phyloP scores from a whole-genome alignment of 1,140 invertebrate genomes.

The Solen grandis region DNA sequence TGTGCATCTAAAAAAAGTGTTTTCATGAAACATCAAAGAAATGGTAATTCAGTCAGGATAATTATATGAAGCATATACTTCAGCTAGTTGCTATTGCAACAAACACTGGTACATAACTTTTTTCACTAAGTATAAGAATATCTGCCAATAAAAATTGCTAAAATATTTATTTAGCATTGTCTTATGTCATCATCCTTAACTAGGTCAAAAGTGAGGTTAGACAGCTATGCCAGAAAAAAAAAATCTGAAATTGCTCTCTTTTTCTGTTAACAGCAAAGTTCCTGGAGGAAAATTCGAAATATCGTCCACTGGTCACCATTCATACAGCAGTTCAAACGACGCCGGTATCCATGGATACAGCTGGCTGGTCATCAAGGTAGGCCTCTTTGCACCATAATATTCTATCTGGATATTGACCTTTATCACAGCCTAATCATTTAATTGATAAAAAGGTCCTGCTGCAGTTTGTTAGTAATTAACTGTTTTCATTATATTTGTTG shows the following conservation, averaged over 20 bases:
- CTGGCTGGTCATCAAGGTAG: slow-evolving; percentile 84
- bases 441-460: too few species aligned
- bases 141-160: too few species aligned
- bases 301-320: slow-evolving; percentile 98
- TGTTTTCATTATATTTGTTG: too few species aligned
- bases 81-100: too few species aligned
- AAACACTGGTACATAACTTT: too few species aligned
- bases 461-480: too few species aligned
- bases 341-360: slow-evolving; percentile 97
- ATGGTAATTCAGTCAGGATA: background rate
- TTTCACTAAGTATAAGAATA: too few species aligned
- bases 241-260: slow-evolving; percentile 30
- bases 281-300: slow-evolving; percentile 95
- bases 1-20: background rate
- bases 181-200: background rate
- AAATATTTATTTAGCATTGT: too few species aligned
- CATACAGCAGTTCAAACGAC: slow-evolving; percentile 97
- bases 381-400: background rate
- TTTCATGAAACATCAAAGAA: background rate
- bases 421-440: too few species aligned
- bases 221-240: slow-evolving; percentile 6
- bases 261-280: slow-evolving; percentile 89
- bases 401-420: too few species aligned
- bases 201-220: too few species aligned
- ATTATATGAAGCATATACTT: too few species aligned